phyloP scores from a whole-genome alignment of 2,797 vertebrate species.

The Hyperoplus immaculatus region DNA sequence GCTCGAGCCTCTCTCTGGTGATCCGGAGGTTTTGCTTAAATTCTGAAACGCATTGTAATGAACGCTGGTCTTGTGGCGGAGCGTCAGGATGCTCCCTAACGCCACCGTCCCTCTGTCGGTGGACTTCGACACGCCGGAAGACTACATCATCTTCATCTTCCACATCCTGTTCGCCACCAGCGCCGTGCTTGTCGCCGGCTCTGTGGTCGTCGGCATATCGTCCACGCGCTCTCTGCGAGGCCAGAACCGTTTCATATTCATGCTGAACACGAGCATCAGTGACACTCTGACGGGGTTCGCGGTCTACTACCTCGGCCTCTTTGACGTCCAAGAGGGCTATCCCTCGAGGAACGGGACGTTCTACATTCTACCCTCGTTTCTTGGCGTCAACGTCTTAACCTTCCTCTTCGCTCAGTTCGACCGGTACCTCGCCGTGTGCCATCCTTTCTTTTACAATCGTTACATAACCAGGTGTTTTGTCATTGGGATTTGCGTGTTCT shows the following conservation, averaged over 20 bases:
- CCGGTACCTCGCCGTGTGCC: conserved; percentile 85
- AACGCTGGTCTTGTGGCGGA: neutral
- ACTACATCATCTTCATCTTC: conserved; percentile 84
- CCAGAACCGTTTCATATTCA: conserved; percentile 88
- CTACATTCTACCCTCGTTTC: conserved; percentile 86
- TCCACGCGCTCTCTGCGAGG: conserved; percentile 75
- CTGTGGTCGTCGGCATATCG: conserved; percentile 81
- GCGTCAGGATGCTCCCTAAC: conserved; percentile 77
- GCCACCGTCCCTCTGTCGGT: conserved; percentile 80
- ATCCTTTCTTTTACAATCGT: conserved; percentile 86
- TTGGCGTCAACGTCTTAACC: conserved; percentile 87
- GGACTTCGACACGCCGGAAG: conserved; percentile 78
- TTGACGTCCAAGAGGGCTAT: conserved; percentile 87
- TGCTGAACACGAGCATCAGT: conserved; percentile 89
- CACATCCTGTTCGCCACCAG: conserved; percentile 84
- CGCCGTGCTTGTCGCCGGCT: conserved; percentile 81
- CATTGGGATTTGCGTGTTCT: conserved; percentile 78
- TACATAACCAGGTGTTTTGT: conserved; percentile 74
- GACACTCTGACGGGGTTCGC: conserved; percentile 87
- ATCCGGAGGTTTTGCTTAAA: neutral
- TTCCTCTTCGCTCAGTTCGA: conserved; percentile 89
- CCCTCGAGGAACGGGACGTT: conserved; percentile 84
- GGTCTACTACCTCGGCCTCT: conserved; percentile 86
- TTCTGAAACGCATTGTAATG: neutral
- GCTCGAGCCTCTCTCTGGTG: conserved; percentile 24